A percentile compares a stretch with the other conserved stretches of the same genome.
These are phyloP conservation scores for Hippasteria phrygiana DNA, from an alignment of 53 echinoderm and acorn worm species.

Conservation along the genomic window DNA sequence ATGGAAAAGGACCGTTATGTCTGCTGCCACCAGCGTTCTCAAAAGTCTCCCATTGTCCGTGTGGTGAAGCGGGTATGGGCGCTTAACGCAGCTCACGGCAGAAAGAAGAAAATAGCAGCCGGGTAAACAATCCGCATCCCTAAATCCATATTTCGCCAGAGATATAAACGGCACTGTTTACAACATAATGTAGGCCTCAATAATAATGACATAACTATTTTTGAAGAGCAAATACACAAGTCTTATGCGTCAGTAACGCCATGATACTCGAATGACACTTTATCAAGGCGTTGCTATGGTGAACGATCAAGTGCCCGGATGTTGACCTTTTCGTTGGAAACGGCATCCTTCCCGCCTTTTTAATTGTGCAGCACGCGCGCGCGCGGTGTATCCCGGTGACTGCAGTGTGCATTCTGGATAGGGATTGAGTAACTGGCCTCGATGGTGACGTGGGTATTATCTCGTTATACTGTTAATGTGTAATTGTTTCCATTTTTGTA, in stretches of 20 bases:
- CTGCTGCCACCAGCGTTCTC: too few species aligned
- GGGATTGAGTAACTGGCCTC: neutral
- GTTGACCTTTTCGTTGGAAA: constrained; percentile 53
- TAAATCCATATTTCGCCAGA: neutral
- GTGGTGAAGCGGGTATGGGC: too few species aligned
- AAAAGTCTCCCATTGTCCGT: too few species aligned
- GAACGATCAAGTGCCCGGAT: constrained; percentile 13
- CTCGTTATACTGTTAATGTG: neutral
- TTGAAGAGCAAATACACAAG: constrained; percentile 19
- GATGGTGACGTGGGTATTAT: neutral
- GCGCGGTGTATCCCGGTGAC: neutral
- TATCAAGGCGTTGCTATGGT: constrained; percentile 55
- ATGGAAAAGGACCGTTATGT: too few species aligned
- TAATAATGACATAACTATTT: neutral
- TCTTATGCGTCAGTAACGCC: neutral
- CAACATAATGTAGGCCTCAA: neutral
- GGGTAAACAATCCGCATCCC: neutral
- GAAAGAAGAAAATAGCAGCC: neutral
- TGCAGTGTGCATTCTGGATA: neutral
- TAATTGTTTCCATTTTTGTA: neutral
- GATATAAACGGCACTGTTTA: neutral
- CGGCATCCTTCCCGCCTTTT: constrained; percentile 5
- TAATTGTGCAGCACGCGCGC: neutral
- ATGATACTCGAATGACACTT: constrained; percentile 23
- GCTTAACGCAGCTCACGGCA: too few species aligned